Conservation (phyloP, 2,888 invertebrate genomes). For the Dioctria rufipes region DNA sequence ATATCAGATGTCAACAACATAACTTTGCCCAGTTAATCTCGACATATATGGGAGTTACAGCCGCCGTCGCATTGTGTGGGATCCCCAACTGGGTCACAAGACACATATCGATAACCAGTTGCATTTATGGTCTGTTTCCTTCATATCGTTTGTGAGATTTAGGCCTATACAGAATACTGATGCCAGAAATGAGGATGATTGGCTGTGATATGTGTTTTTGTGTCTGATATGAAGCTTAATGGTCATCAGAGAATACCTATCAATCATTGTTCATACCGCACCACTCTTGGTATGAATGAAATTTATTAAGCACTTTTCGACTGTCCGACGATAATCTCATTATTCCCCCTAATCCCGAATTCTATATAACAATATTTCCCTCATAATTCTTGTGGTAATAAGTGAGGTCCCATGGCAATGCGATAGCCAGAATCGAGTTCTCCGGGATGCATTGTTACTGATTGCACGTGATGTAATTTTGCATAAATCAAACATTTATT, state of each 20-base stretch:
- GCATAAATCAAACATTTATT: slow-evolving; percentile 55
- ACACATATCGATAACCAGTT: slow-evolving; percentile 38
- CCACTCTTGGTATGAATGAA: background rate
- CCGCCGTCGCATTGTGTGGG: slow-evolving; percentile 31
- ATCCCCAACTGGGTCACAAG: slow-evolving; percentile 35
- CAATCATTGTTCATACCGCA: background rate
- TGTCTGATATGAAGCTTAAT: too few species aligned
- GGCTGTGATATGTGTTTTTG: too few species aligned
- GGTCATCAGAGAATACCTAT: too few species aligned
- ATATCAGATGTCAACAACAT: slow-evolving; percentile 44
- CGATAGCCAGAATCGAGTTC: background rate
- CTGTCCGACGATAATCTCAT: background rate
- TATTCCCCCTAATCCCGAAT: slow-evolving; percentile 1
- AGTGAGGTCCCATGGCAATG: background rate
- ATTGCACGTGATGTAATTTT: slow-evolving; percentile 50
- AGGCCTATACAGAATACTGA: too few species aligned
- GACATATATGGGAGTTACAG: slow-evolving; percentile 24
- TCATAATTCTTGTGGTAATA: background rate
- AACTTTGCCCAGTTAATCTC: slow-evolving; percentile 47
- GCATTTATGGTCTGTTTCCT: slow-evolving; percentile 45
- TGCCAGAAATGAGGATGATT: too few species aligned
- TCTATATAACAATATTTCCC: background rate
- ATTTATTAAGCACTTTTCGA: background rate
- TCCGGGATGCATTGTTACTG: background rate
- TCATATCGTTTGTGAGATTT: background rate